Base-by-base conservation (phyloP, 35 echinoderm and acorn worm genomes). In the Ptychodera flava region DNA sequence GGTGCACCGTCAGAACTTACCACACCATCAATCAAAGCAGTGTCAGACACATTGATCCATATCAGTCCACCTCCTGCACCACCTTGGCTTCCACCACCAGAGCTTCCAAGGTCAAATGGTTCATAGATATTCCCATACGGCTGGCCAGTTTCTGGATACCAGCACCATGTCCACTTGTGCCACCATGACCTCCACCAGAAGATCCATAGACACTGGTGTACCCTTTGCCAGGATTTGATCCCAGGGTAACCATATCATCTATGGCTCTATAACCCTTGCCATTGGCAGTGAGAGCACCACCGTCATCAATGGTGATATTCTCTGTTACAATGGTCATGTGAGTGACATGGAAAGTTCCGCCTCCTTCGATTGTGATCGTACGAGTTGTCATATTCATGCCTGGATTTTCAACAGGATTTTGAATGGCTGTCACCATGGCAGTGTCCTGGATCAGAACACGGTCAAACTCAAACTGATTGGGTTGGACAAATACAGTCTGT, bases 51-150 rank as follows among this genome's bases (percentile, higher is more conserved):
- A 78, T 97, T 97, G 1, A 97, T 84, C 76, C 89, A 84, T 0
- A 97, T 32, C 33, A 90, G 88, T 22, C 94, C 94, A 35, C 91
- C 94, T 38, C 94, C 94, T 28, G 36, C 31, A 33, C 94, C 94
- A 76, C 91, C 94, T 15, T 32, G 10, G 35, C 77, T 28, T 53
- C 94, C 94, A 79, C 94, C 94, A 16, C 94, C 94, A 35, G 89
- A 35, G 33, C 94, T 97, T 31, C 94, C 94, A 86, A 88, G 87
- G 33, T 92, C 94, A 90, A 85, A 92, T 33, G 94, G 94, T 77
- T 97, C 94, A 80, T 97, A 97, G 28, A 97, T n/a, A 52, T 92
- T 97, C 35, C 94, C 94, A 88, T 97, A 93, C 30, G 94, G 91
- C 88, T 97, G 94, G n/a, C 94, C 94, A 36, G 94, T 97, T 22